These are phyloP conservation scores for Numida meleagris DNA, from an alignment of 2,113 vertebrate genomes.

Conservation along the genomic window DNA sequence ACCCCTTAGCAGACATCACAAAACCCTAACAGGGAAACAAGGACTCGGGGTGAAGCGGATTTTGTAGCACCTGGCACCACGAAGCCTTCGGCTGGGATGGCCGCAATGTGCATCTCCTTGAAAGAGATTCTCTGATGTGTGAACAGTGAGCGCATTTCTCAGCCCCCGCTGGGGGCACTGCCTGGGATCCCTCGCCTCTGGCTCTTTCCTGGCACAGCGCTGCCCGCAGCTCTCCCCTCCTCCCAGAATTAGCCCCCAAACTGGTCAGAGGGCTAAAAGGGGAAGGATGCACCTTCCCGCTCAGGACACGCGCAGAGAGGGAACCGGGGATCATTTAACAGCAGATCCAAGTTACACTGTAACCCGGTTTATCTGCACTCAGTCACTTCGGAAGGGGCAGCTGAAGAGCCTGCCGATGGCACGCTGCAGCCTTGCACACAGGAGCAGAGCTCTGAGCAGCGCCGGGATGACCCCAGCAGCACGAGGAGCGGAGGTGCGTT, in stretches of 20 bases:
- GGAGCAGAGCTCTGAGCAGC: background rate
- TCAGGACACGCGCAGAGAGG: too few relatives aligned
- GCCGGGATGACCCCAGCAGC: fast-evolving
- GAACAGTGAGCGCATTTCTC: fast-evolving
- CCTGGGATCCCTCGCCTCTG: background rate
- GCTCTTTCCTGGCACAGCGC: background rate
- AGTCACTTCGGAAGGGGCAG: fast-evolving
- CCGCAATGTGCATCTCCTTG: background rate
- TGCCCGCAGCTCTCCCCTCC: background rate
- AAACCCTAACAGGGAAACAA: background rate
- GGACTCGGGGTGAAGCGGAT: background rate
- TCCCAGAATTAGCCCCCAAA: background rate
- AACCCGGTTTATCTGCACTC: background rate
- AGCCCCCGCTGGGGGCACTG: fast-evolving
- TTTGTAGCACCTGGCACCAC: background rate
- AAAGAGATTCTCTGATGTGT: background rate
- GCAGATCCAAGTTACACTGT: too few relatives aligned
- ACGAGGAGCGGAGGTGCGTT: too few relatives aligned
- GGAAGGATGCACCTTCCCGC: background rate
- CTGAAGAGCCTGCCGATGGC: too few relatives aligned
- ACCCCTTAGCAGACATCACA: fast-evolving
- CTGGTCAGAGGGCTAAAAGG: background rate
- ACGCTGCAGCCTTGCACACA: too few relatives aligned
- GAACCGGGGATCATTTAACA: background rate
- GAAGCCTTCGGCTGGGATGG: background rate